These are phyloP conservation scores for Stenodera caucasica DNA, from an alignment of 2,888 invertebrate genomes.

Conservation along the genomic window DNA sequence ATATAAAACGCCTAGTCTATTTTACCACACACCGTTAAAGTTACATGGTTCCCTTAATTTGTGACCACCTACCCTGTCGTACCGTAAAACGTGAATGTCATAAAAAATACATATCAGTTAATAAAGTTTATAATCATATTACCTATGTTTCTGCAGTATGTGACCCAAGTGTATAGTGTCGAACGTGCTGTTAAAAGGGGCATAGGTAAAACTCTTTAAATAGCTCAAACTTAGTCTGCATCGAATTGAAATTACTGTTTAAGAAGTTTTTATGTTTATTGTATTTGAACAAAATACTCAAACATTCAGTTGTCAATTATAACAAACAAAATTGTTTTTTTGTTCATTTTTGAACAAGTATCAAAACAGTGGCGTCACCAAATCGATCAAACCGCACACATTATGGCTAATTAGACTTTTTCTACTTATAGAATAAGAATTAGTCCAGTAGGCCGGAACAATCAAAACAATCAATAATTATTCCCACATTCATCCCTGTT, in stretches of 20 bases:
- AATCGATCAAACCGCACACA: no score
- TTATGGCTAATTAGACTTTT: no score
- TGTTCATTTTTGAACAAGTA: no score
- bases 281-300: no score
- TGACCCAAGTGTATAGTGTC: conserved; percentile 35
- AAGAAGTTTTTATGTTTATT: conserved; percentile 28
- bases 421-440: no score
- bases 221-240: conserved; percentile 28
- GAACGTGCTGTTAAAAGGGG: conserved; percentile 33
- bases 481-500: no score
- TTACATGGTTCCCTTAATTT: conserved; percentile 21
- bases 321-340: no score
- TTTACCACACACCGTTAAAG: conserved; percentile 17
- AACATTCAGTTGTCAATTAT: no score
- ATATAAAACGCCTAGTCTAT: neutral
- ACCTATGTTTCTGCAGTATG: conserved; percentile 35
- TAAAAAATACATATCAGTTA: conserved; percentile 38
- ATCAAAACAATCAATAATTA: no score
- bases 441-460: no score
- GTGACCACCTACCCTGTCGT: conserved; percentile 14
- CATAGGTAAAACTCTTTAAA: conserved; percentile 33
- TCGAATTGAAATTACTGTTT: conserved; percentile 32
- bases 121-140: conserved; percentile 37
- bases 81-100: conserved; percentile 32
- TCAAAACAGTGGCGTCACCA: no score